Evolutionary conservation across 2,797 vertebrate genomes (phyloP), one percentile per base, ranked within the genome.

Genomic region (Syndactyla subalaris): DNA sequence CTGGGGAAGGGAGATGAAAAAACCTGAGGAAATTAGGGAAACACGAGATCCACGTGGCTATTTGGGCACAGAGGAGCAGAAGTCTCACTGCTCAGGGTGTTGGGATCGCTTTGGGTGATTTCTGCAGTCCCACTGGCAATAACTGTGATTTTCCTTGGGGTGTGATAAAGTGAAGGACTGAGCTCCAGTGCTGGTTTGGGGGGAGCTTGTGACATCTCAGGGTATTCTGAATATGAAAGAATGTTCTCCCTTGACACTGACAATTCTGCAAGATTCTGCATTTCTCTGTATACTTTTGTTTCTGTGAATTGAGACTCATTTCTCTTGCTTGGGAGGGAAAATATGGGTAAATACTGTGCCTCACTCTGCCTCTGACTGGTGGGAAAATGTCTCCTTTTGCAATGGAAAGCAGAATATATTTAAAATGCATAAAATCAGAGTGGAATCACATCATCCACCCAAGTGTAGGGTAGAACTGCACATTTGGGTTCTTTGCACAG

Each of bases 21-120:
- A 18, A 21, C 0, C 22, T 7, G 10, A 9, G 6, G 6, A 27
- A 36, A 26, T 6, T 19, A 10, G 39, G 43, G 78, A 13, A 74
- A 8, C 9, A 1, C 11, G 70, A 9, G 68, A 20, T 7, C 20
- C 52, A 14, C 0, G 0, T 14, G 52, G 8, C 5, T 27, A 0
- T 41, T 58, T 26, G 39, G 54, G 7, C 30, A 10, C 1, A 24
- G 10, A 12, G 5, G 34, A 81, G 51, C 8, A 51, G 51, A 30
- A 32, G 16, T 12, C 12, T 21, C 41, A 4, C 11, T 2, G n/a
- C 39, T 55, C 14, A 4, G 39, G 45, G n/a, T 2, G 6, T 11
- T 22, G 6, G 34, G 24, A 39, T 16, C 46, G 14, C 38, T 36
- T 15, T 7, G 32, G 18, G n/a, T 29, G 36, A 13, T n/a, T n/a